phyloP scores from a whole-genome alignment of 2,888 invertebrate species.

The Dynastes maya region DNA sequence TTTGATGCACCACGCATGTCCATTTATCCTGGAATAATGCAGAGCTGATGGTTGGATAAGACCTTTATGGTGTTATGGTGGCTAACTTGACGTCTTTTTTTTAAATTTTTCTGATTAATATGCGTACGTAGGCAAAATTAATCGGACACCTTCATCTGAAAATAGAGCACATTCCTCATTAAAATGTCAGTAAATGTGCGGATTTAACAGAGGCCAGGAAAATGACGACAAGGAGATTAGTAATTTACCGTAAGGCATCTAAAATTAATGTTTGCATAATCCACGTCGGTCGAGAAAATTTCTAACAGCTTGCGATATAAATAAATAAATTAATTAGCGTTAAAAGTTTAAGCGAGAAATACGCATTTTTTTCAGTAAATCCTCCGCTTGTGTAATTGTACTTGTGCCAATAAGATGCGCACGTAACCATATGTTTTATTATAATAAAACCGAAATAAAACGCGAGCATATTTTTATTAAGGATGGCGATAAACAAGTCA shows the following conservation, averaged over 20 bases:
- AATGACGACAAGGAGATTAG: constrained; percentile 19
- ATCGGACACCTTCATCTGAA: too few relatives aligned
- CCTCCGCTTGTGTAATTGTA: constrained; percentile 13
- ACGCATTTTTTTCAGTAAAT: constrained; percentile 5
- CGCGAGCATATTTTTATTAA: constrained; percentile 44
- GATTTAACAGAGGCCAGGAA: too few relatives aligned
- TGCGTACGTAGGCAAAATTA: too few relatives aligned
- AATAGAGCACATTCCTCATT: too few relatives aligned
- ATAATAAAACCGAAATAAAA: constrained; percentile 45
- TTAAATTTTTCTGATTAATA: too few relatives aligned
- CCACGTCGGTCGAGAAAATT: not conserved
- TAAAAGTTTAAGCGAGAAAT: constrained; percentile 26
- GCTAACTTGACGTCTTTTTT: too few relatives aligned
- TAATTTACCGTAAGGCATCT: constrained; percentile 16
- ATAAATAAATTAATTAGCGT: constrained; percentile 39
- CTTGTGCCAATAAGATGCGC: constrained; percentile 41
- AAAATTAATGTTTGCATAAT: constrained; percentile 35
- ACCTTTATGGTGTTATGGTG: too few relatives aligned
- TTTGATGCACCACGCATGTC: too few relatives aligned
- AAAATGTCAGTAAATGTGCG: too few relatives aligned
- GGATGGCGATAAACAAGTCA: constrained; percentile 45
- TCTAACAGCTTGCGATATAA: constrained; percentile 21
- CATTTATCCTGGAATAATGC: too few relatives aligned
- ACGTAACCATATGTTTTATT: constrained; percentile 40
- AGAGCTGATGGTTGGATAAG: too few relatives aligned